Conservation (phyloP, 2,113 vertebrate species). For the Anarrhichthys ocellatus region DNA sequence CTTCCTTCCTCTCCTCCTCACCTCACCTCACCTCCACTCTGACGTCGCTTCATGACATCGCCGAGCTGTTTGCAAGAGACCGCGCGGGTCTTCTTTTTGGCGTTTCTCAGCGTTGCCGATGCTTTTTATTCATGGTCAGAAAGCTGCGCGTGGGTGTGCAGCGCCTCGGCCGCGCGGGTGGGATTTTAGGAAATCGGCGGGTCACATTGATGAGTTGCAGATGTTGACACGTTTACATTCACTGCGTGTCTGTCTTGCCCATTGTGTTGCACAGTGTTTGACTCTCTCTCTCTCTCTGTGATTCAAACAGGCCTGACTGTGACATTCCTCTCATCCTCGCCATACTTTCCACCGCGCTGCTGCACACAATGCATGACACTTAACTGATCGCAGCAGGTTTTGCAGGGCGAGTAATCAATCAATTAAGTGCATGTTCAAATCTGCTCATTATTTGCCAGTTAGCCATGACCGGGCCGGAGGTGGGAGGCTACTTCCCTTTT, state of each 20-base stretch:
- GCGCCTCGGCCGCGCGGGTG: slow-evolving; percentile 1
- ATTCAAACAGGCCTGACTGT: slow-evolving; percentile 41
- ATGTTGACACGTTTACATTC: slow-evolving; percentile 87
- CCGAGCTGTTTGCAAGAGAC: slow-evolving; percentile 19
- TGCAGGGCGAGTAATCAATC: not conserved
- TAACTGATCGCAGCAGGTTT: not conserved
- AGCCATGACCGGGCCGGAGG: not conserved
- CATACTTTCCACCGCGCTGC: slow-evolving; percentile 4
- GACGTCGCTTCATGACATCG: slow-evolving; percentile 27
- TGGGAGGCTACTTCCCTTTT: not conserved
- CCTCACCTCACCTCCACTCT: slow-evolving; percentile 13
- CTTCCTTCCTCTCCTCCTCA: not conserved
- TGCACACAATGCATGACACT: not conserved
- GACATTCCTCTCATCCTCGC: slow-evolving; percentile 36
- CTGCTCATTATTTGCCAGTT: not conserved
- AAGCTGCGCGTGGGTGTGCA: slow-evolving; percentile 39
- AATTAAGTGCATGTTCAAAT: not conserved
- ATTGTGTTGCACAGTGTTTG: slow-evolving; percentile 38
- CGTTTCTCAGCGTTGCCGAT: slow-evolving; percentile 7
- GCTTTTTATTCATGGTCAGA: slow-evolving; percentile 21
- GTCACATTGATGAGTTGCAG: slow-evolving; percentile 81
- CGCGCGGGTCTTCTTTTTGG: not conserved
- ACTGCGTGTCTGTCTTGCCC: slow-evolving; percentile 20
- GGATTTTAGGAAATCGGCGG: slow-evolving; percentile 20
- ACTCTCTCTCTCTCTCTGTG: slow-evolving; percentile 34